Evolutionary conservation across 2,888 invertebrate species (phyloP), one percentile per base, ranked within the genome.

Genomic region (Nowickia ferox): DNA sequence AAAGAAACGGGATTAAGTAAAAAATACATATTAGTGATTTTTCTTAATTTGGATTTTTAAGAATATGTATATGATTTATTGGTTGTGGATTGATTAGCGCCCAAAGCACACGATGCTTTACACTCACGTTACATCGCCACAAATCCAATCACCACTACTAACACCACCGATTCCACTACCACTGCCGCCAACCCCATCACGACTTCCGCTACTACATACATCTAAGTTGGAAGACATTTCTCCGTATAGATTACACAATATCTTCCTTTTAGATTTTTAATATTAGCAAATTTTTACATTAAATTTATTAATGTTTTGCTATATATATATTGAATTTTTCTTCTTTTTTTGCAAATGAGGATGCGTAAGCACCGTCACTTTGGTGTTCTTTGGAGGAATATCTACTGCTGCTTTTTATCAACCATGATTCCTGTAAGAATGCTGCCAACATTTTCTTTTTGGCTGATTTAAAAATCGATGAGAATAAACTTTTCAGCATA

Each of bases 91-190:
- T 85, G 87, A 87, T 87, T 89, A 89, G 90, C 90, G 83, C 75
- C 86, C 86, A 83, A 82, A 85, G 78, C 82, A 86, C 53, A 75
- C 79, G 90, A 68, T 84, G 83, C 83, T 84, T 78, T 84, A 90
- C 92, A 92, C 93, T 93, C 93, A 93, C 93, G 93, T 91, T 89
- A 88, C 88, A 89, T 91, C 91, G 87, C 89, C 89, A 88, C 90
- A 91, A 87, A 89, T 90, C 91, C 91, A 91, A 87, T 91, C 91
- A 87, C 89, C 89, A 71, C 88, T 87, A 57, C 71, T 40, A 71
- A 74, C 83, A 61, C 68, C 63, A 19, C 55, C 65, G 84, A 59
- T 83, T 77, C 55, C 80, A 44, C 44, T 77, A 22, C 61, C 81
- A 65, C 66, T 30, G 19, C 46, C 72, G 59, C 72, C 76, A 59